Base-by-base conservation (phyloP, 2,113 vertebrate species). In the Hemicordylus capensis region DNA sequence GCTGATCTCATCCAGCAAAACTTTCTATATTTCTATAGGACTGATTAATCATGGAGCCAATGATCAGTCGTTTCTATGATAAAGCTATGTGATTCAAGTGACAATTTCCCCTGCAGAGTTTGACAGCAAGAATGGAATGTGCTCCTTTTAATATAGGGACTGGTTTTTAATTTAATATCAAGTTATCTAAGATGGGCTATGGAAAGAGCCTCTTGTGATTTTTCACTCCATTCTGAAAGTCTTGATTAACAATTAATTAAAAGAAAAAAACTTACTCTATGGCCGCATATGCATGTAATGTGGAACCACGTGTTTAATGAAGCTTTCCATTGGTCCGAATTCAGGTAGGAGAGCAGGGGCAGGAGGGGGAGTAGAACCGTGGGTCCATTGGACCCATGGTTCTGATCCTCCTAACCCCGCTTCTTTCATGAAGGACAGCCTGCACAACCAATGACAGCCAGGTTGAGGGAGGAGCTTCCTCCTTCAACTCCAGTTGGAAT, bases 101-200 rank as follows among this genome's bases (percentile, higher is more conserved):
- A n/a, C 37, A 0, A 24, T 28, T 15, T 70, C 42, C 28, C 22
- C 0, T 0, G 8, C 1, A 19, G 0, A 0, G 0, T 0, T 24
- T 12, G 51, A 28, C 39, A 58, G 5, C 20, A 37, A 69, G 39
- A 73, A 4, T 1, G 56, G 72, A 79, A 84, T 11, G 8, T 22
- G 59, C 24, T 51, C 39, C 59, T 54, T 58, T 54, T 81, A 84
- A 56, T 0, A 1, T 8, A 46, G 20, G 31, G 39, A 81, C 10
- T 42, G 39, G 39, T 42, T n/a, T 12, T 26, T 9, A 63, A 31
- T 6, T 69, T 66, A 85, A 70, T 42, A 78, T 73, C n/a, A 20
- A 51, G 31, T 80, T 66, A 12, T 24, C 20, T 58, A 51, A 75
- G 19, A 15, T 66, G 44, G 0, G 6, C 1, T 26, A 26, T 0